Percentiles rank a stretch among this genome's conserved stretches.
phyloP scores from a whole-genome alignment of 1,140 invertebrate genomes.

The Plutomurus gul region DNA sequence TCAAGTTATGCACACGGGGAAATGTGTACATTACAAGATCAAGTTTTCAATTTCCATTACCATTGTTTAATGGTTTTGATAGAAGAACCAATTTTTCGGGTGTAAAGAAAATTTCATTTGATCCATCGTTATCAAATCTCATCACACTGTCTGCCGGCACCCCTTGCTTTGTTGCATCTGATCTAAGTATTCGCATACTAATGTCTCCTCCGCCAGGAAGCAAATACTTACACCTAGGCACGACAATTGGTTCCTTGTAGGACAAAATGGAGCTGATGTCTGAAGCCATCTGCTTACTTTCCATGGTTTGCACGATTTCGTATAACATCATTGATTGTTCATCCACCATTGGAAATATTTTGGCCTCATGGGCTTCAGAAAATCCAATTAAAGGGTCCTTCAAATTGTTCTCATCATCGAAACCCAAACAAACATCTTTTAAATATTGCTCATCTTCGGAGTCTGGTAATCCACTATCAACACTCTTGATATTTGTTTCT shows the following conservation, averaged over 20 bases:
- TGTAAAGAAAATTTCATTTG: not conserved
- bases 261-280: not conserved
- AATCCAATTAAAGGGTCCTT: slow-evolving; percentile 22
- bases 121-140: not conserved
- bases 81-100: not conserved
- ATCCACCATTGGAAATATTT: slow-evolving; percentile 33
- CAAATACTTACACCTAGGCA: not conserved
- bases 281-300: not conserved
- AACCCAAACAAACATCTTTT: not conserved
- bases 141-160: not conserved
- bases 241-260: not conserved
- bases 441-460: slow-evolving; percentile 31
- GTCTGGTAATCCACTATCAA: not conserved
- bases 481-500: not conserved
- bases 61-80: not conserved
- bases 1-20: not conserved
- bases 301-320: slow-evolving; percentile 35
- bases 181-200: not conserved
- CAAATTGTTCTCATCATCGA: slow-evolving; percentile 12
- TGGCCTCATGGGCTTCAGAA: slow-evolving; percentile 22
- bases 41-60: not conserved
- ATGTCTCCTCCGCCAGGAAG: not conserved
- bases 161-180: not conserved
- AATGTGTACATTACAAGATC: not conserved
- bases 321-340: slow-evolving; percentile 33